Evolutionary conservation across 1,140 invertebrate genomes (phyloP).

Genomic region (Pseudobourletiella spinata): DNA sequence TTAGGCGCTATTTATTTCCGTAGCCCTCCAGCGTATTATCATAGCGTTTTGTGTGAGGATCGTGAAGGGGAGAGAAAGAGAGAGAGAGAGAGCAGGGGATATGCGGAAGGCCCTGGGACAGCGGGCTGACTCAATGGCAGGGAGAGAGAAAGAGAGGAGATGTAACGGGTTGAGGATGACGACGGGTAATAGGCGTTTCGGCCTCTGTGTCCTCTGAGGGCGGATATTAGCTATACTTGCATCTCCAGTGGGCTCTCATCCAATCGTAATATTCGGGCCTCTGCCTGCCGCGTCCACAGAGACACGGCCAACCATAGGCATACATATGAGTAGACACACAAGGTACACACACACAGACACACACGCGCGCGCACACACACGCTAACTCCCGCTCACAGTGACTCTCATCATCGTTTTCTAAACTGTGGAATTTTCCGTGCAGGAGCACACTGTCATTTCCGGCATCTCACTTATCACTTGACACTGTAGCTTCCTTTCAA

Average conservation of each 20-base stretch:
- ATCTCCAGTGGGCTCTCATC: no score
- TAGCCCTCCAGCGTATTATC: no score
- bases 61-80: not conserved
- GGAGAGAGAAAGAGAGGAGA: conserved; percentile 7
- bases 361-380: no score
- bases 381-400: no score
- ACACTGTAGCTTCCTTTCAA: conserved; percentile 15
- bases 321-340: no score
- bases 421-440: conserved; percentile 24
- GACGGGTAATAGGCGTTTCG: conserved; percentile 11
- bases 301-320: no score
- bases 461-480: conserved; percentile 27
- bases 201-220: conserved; percentile 14
- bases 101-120: not conserved
- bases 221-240: conserved; percentile 23
- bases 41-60: not conserved
- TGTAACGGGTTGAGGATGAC: no score
- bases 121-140: not conserved
- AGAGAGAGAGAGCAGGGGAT: no score
- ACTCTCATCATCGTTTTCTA: conserved; percentile 27
- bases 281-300: no score
- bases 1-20: no score
- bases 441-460: conserved; percentile 27
- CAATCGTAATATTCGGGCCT: no score
- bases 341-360: no score